Base-by-base conservation (phyloP, 2,888 invertebrate genomes). In the Clunio marinus region DNA sequence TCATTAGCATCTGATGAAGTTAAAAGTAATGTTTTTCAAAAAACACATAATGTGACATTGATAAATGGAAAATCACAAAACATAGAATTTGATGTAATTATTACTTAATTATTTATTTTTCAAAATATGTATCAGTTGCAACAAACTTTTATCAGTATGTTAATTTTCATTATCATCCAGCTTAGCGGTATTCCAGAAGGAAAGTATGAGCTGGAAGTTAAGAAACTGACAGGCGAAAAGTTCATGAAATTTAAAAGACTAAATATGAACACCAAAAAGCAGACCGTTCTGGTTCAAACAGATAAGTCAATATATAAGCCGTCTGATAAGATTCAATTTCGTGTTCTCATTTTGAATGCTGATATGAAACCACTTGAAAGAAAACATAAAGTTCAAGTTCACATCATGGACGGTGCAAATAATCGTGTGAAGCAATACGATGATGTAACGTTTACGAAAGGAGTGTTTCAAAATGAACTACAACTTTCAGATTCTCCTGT, bases 231-330 rank as follows among this genome's bases (percentile, higher is more conserved):
- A 5, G 66, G 66, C 8, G 66, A 66, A 24, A 32, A 32, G 4
- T 66, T 66, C 27, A 22, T 20, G n/a, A n/a, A 24, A 35, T 28
- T 51, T 22, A 24, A 27, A 10, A 32, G 22, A 13, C 22, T 66
- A 1, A 15, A 66, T 10, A 35, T 51, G 55, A 66, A 66, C 35
- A 28, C 15, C 5, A 66, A 66, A 8, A 51, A 55, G 22, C 27
- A 27, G 28, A 90, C 91, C 10, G 84, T 92, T 22, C 89, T 93
- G 74, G 85, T 93, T 70, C 93, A 94, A 76, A 92, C 92, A 0
- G 93, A 94, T 78, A 88, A 91, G 77, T 86, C 90, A 24, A 86
- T 93, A 71, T 94, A 93, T 78, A 88, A 91, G 75, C 92, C 93
- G 0, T 86, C 88, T 35, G 86, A 87, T 74, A 85, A 84, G 73